These are phyloP conservation scores for Halcyon leucocephala DNA, from an alignment of 2,797 vertebrate genomes.

Conservation along the genomic window DNA sequence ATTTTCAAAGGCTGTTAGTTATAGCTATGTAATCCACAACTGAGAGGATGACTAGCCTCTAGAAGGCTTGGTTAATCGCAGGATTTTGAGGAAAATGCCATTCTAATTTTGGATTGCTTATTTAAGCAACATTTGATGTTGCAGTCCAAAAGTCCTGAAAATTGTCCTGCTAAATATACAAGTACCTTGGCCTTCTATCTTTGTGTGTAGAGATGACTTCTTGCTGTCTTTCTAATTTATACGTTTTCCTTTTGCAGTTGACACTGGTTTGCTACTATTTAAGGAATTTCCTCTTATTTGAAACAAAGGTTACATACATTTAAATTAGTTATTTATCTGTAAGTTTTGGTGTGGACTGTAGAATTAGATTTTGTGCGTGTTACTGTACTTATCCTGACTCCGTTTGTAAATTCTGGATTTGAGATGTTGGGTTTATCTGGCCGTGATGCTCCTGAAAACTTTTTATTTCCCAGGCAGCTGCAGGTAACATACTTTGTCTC, in stretches of 20 bases:
- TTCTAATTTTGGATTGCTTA: background rate
- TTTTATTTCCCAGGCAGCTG: background rate
- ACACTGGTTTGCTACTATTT: background rate
- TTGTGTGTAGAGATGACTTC: background rate
- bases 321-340: background rate
- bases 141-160: background rate
- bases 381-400: background rate
- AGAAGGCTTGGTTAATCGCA: background rate
- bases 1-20: constrained; percentile 5
- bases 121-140: background rate
- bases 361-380: background rate
- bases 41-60: background rate
- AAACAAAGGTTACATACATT: background rate
- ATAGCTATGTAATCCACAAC: background rate
- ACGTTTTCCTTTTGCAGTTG: background rate
- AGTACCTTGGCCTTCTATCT: background rate
- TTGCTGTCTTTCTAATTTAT: background rate
- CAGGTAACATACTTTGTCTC: background rate
- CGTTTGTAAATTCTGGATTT: background rate
- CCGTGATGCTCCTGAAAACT: background rate
- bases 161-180: background rate
- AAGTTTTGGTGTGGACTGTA: background rate
- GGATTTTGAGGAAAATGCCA: background rate
- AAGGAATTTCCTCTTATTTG: background rate
- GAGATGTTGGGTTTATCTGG: background rate